Conservation (phyloP, 2,888 invertebrate genomes). For the Rhagium mordax region DNA sequence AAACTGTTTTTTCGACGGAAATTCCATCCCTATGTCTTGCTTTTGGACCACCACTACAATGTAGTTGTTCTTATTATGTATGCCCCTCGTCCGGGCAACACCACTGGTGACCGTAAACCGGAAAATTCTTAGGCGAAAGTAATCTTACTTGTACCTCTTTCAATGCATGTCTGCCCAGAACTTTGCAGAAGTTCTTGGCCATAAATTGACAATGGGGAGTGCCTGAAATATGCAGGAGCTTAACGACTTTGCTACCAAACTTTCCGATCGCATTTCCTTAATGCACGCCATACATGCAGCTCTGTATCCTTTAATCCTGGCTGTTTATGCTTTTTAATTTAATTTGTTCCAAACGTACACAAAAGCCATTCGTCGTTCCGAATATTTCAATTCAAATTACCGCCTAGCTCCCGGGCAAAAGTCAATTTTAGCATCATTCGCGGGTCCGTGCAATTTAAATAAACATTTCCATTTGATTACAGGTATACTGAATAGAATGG, state of each 20-base stretch:
- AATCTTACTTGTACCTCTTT: constrained; percentile 5
- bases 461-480: background rate
- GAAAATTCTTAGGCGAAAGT: constrained; percentile 23
- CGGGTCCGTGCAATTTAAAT: background rate
- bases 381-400: background rate
- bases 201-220: constrained; percentile 12
- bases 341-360: too few relatives aligned
- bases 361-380: background rate
- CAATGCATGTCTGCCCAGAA: background rate
- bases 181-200: background rate
- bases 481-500: background rate
- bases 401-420: background rate
- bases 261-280: constrained; percentile 11
- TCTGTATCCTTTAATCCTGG: constrained; percentile 2
- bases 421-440: background rate
- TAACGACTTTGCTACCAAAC: background rate
- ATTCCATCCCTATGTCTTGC: too few relatives aligned
- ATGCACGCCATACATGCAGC: background rate
- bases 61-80: too few relatives aligned
- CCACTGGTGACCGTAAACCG: constrained; percentile 4
- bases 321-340: too few relatives aligned
- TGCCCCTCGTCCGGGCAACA: background rate
- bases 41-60: too few relatives aligned
- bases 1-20: too few relatives aligned
- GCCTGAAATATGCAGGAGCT: constrained; percentile 11